Conservation (phyloP, 2,888 invertebrate species). For the Molorchus minor region DNA sequence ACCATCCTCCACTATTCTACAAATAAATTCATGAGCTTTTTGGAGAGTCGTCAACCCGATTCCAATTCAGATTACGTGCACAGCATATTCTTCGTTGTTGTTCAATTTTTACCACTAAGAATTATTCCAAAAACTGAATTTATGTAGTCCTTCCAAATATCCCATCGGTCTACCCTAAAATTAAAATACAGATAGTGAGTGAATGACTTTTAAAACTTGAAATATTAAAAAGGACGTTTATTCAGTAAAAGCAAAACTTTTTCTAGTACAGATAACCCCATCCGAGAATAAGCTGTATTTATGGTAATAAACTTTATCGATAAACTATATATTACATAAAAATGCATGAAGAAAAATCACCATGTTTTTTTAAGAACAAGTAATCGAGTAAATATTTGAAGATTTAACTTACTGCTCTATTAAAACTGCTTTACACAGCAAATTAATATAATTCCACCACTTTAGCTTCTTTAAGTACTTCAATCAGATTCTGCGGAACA, state of each 20-base stretch:
- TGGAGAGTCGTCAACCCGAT: no score
- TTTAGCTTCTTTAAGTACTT: conserved; percentile 77
- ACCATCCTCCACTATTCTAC: conserved; percentile 58
- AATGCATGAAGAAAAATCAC: no score
- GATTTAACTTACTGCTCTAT: conserved; percentile 74
- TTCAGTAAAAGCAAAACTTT: no score
- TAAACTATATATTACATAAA: no score
- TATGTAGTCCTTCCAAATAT: conserved; percentile 77
- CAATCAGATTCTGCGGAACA: conserved; percentile 74
- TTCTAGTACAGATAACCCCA: no score
- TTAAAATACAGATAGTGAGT: no score
- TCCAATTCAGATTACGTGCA: conserved; percentile 43
- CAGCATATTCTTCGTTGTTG: conserved; percentile 40
- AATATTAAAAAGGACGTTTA: no score
- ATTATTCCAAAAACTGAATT: conserved; percentile 74
- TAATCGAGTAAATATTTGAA: no score
- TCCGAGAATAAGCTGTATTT: no score
- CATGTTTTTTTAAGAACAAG: no score
- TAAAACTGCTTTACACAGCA: conserved; percentile 77
- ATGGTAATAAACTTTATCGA: no score
- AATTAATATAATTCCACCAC: conserved; percentile 79
- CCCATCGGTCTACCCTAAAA: conserved; percentile 75
- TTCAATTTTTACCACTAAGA: conserved; percentile 17
- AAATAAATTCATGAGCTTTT: conserved; percentile 62
- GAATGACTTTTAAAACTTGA: no score